A percentile compares a stretch with the other conserved stretches of the same genome.
phyloP scores from a whole-genome alignment of 2,797 vertebrate species.

The Tokudaia tokunoshimensis region DNA sequence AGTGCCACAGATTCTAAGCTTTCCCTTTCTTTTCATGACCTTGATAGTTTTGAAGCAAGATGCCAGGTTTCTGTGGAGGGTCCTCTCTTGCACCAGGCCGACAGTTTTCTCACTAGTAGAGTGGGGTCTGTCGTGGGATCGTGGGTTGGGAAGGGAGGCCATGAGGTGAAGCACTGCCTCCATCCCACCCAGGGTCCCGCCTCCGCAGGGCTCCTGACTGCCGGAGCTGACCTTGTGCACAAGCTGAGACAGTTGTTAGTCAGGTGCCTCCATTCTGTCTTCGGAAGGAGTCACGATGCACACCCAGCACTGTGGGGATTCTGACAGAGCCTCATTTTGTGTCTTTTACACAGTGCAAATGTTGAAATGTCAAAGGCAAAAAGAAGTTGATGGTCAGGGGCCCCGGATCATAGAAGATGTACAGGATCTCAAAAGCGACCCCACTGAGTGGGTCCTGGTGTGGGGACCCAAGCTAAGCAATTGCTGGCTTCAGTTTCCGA shows the following conservation, averaged over 20 bases:
- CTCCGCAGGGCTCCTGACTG: neutral
- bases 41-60: neutral
- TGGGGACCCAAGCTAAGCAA: neutral
- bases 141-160: neutral
- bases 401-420: neutral
- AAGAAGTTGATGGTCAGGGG: neutral
- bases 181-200: neutral
- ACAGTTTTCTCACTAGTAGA: neutral
- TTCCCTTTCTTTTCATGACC: neutral
- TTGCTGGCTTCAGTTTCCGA: rapidly evolving
- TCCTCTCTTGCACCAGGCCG: neutral
- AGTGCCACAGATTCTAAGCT: neutral
- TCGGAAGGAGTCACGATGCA: neutral
- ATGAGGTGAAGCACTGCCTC: neutral
- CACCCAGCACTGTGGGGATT: neutral
- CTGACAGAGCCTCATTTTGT: neutral
- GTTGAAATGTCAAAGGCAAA: neutral
- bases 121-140: too few species aligned
- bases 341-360: neutral
- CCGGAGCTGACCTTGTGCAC: neutral
- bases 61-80: neutral
- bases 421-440: neutral
- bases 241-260: neutral
- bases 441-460: neutral
- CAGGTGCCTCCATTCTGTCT: neutral